Percentiles rank a stretch among this genome's conserved stretches.
phyloP scores from a whole-genome alignment of 1,140 invertebrate genomes.

The Zaprionus vittiger region DNA sequence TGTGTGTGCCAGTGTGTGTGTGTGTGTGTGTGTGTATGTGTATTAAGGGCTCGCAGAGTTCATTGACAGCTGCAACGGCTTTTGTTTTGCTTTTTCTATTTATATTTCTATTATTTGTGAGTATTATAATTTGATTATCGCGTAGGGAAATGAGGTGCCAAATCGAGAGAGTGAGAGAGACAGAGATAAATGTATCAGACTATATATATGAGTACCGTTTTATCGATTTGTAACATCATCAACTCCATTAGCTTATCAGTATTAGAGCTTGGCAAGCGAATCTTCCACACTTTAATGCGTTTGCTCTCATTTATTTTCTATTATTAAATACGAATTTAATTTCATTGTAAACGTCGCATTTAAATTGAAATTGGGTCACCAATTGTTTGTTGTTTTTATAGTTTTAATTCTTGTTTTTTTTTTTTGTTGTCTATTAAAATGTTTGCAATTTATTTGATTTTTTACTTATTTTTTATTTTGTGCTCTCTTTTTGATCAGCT shows the following conservation, averaged over 20 bases:
- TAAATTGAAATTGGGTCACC: slow-evolving; percentile 72
- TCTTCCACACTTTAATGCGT: neutral
- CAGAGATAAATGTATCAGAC: too few species aligned
- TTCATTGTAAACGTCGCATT: slow-evolving; percentile 46
- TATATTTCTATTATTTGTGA: slow-evolving; percentile 19
- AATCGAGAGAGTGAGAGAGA: neutral
- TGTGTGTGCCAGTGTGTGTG: slow-evolving; percentile 13
- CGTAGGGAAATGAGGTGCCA: neutral
- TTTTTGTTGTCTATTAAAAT: slow-evolving; percentile 36
- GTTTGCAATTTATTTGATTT: slow-evolving; percentile 75
- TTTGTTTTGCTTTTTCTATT: slow-evolving; percentile 44
- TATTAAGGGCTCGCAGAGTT: slow-evolving; percentile 68
- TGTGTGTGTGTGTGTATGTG: slow-evolving; percentile 16
- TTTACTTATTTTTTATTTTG: neutral
- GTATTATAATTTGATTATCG: slow-evolving; percentile 3
- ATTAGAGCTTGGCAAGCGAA: neutral
- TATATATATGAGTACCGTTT: neutral
- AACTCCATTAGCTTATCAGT: neutral
- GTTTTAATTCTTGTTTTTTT: slow-evolving; percentile 27
- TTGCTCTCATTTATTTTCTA: slow-evolving; percentile 2
- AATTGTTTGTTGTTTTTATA: slow-evolving; percentile 58
- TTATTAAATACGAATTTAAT: slow-evolving; percentile 14
- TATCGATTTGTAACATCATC: neutral
- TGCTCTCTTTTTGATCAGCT: slow-evolving; percentile 41
- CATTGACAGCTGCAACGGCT: slow-evolving; percentile 58